Evolutionary conservation across 92 coral and sea anemone species (phyloP), one percentile per base, ranked within the genome.

Genomic region (Phenganax marumi): DNA sequence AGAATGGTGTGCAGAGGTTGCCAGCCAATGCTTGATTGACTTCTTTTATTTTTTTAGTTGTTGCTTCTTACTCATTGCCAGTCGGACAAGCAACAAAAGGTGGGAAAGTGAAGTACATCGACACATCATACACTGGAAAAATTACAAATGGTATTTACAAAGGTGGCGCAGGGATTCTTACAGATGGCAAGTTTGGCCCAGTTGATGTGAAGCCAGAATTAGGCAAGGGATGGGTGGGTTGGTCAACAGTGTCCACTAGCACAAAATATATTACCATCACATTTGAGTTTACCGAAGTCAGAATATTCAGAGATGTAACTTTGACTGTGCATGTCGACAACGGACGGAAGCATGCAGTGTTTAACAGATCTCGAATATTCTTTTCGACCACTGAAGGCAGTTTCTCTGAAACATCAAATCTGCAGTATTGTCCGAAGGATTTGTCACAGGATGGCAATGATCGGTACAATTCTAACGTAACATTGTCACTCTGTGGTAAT

Each of bases 401-500:
- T 6, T 62, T 78, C 63, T 60, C 71, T 10, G 47, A 43, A 17
- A 48, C 58, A 13, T 22, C 66, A 8, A 60, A 6, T 23, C 83
- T 78, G 12, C 72, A 78, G 68, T 78, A 61, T 25, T 78, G 72
- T 78, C 83, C 83, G 51, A 43, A 25, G 68, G 56, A 72, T 48
- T 47, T 47, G 21, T 22, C 24, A 47, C 14, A 3, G 55, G 17
- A 26, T 2, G 14, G 9, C 65, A 13, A 21, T 56, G 25, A 3
- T 10, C 21, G 24, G 39, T 14, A 51, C 25, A 87, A 80, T 86
- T 57, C 25, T 33, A 94, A 92, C 82, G 91, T 89, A 23, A 85
- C 97, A 9, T 86, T 94, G 19, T 91, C 91, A 72, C 86, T 95
- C 82, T 95, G 98, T 85, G 81, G 53, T 63, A 69, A 90, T 63